Evolutionary conservation across 1,140 invertebrate species (phyloP), one percentile per base, ranked within the genome.

Genomic region (Diprion similis): DNA sequence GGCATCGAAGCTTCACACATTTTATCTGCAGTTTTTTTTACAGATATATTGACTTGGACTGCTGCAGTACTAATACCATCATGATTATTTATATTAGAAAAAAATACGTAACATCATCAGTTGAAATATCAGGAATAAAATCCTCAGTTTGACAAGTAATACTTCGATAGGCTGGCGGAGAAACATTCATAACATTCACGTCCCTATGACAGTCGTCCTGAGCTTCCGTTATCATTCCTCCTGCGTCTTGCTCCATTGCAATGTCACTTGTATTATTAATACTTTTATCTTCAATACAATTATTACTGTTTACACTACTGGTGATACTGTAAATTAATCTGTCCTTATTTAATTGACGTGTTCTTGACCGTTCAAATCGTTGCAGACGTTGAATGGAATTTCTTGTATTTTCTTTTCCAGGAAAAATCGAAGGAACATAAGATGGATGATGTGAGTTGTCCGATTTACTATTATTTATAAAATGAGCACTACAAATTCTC

Each of bases 351-450:
- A 51, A n/a, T n/a, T n/a, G 15, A 51, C 48, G 48, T 10, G 10
- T 10, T 51, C 15, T 15, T 51, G 10, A 15, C 15, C 48, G 48
- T 51, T 51, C 48, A 51, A 51, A 51, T 51, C 48, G 48, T 51
- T 51, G 10, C 15, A 51, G 10, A 51, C 10, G 10, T 51, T 51
- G 48, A 51, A 15, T 15, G 15, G 48, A 51, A n/a, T n/a, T n/a
- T 51, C 10, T 51, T 51, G 48, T 10, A 10, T 10, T 76, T 46
- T 68, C 48, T 47, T n/a, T 51, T 68, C 72, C 75, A 70, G 70
- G 68, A 70, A 76, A 76, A 64, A 76, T 76, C 1, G 70, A 24
- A 3, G 73, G 71, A 45, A 76, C 19, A 18, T 76, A 76, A n/a
- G 71, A 70, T 19, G 72, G 72, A 59, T 76, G 70, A 8, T 13